These are phyloP conservation scores for Dicrurus megarhynchus DNA, from an alignment of 2,113 vertebrate species.

Conservation along the genomic window DNA sequence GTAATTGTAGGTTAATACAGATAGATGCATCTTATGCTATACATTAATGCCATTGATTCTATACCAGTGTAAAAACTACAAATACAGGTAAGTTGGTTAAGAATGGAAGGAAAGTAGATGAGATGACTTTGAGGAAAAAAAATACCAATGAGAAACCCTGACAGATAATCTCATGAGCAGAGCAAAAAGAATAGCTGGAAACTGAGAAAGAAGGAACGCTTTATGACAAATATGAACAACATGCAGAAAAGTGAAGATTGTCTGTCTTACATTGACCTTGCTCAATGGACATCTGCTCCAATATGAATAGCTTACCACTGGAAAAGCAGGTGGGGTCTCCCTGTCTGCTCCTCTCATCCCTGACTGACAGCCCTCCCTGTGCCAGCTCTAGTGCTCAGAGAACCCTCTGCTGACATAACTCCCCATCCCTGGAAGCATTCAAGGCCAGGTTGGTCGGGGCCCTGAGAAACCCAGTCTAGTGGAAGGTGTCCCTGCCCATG, in stretches of 20 bases:
- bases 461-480: not conserved
- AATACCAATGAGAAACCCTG: not conserved
- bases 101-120: not conserved
- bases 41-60: not conserved
- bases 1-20: not conserved
- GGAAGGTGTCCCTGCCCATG: not conserved
- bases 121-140: not conserved
- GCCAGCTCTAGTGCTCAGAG: not conserved
- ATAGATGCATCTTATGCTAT: not conserved
- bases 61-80: not conserved
- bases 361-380: not conserved
- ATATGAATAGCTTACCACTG: not conserved
- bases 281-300: not conserved
- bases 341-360: not conserved
- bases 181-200: not conserved
- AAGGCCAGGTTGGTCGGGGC: rapidly evolving
- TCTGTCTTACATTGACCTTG: not conserved
- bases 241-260: not conserved
- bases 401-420: not conserved
- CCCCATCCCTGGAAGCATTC: not conserved
- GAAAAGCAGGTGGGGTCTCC: not conserved
- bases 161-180: not conserved
- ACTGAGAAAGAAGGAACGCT: not conserved
- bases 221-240: not conserved
- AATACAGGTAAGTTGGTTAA: not conserved